Base-by-base conservation (phyloP, 1,140 invertebrate species). In the Drosophila truncata region DNA sequence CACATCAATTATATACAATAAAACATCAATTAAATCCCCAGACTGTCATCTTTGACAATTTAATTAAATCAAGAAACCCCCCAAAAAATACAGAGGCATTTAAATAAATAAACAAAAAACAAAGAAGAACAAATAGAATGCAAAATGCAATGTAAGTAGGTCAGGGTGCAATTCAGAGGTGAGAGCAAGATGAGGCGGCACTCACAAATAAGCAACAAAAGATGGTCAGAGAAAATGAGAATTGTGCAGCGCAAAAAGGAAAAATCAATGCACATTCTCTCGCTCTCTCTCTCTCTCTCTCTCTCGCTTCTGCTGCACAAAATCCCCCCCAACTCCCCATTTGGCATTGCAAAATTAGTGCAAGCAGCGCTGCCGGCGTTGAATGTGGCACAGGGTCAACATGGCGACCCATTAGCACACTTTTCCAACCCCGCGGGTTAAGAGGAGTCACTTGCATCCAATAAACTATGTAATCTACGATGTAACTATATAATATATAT, bases 381-480 rank as follows among this genome's bases (percentile, higher is more conserved):
- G 47, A 87, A 91, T 78, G 70, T 91, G 52, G 91, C 77, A 92
- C 91, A 92, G 87, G 91, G 91, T 92, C 86, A 92, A 76, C 76
- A 23, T 82, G 72, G 79, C 86, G 91, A 91, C 91, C 91, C 75
- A 91, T 80, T 92, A 87, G 86, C 91, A 91, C 84, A 92, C 86
- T 91, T 91, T 91, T 85, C 79, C 77, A 80, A 41, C 37, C 54
- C 69, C 35, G 59, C 20, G 50, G 50, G 50, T 57, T 57, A 57
- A 41, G 52, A 14, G 52, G 33, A 37, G 14, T 25, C 33, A 37
- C 52, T 37, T 55, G 33, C 52, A 55, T 55, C 25, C 52, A 55
- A 29, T 6, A 29, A 8, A 29, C 27, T 29, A 29, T 29, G 27
- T 29, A 29, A 29, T 37, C 25, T 37, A 55, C 20, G 16, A 23